Base-by-base conservation (phyloP, 2,888 invertebrate genomes). In the Leptarthrus brevirostris region DNA sequence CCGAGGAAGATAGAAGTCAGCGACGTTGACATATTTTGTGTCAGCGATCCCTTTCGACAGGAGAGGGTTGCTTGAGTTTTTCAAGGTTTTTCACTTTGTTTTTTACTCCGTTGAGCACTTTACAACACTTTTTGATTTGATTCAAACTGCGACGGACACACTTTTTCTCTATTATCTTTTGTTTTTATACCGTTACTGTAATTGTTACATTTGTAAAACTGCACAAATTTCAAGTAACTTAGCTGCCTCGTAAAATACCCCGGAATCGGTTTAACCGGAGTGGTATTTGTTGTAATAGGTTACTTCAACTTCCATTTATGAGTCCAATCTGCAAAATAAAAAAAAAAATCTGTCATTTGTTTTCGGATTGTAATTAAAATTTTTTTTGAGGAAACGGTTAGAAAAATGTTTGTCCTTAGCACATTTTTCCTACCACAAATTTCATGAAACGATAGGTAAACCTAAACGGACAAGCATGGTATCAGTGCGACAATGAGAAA, bases 31-130 rank as follows among this genome's bases (percentile, higher is more conserved):
- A 66, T 66, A 47, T 16, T 66, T 52, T 47, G 14, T 16, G 47
- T 47, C 47, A 16, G 16, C 12, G n/a, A n/a, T n/a, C n/a, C 5
- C 16, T 47, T n/a, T 16, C 6, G 40, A 61, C 20, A 22, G 18
- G 2, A 26, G 58, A 58, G 16, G 58, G 14, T 58, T 58, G 18
- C 58, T 58, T 58, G 34, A 34, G 40, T 58, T 58, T 56, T 58
- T 58, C 58, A 58, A 16, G 18, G 40, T 58, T 58, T 56, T 58
- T 58, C 58, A 58, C 58, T 58, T 40, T 40, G 40, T 40, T 58
- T 4, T 16, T 4, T 3, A 58, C 16, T 58, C 36, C 5, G 34
- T 20, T 58, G 36, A 58, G 20, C 36, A 58, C 20, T 34, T 56
- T 58, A 12, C 16, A 10, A 10, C n/a, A 4, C 14, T 56, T 18